These are phyloP conservation scores for Lasioglossum pauxillum DNA, from an alignment of 2,888 invertebrate genomes.

Conservation along the genomic window DNA sequence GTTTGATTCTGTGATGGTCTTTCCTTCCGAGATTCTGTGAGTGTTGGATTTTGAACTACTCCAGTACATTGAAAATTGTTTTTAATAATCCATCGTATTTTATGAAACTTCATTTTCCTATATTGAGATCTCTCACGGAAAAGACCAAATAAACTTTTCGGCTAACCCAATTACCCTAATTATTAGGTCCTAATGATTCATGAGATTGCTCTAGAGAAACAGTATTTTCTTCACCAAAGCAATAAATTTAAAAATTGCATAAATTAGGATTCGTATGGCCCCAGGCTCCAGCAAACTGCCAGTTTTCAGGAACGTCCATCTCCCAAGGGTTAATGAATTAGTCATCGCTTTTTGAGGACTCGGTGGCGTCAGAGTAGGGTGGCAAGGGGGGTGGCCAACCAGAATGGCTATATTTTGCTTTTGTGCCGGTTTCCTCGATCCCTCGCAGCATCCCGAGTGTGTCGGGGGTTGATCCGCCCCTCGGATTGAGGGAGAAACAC, in stretches of 20 bases:
- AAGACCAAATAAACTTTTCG: too few relatives aligned
- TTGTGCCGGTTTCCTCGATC: conserved; percentile 59
- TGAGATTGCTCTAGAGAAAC: too few relatives aligned
- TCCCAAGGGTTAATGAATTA: background rate
- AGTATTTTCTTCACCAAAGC: background rate
- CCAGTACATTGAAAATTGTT: too few relatives aligned
- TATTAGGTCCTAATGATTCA: too few relatives aligned
- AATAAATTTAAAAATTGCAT: background rate
- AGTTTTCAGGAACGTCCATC: background rate
- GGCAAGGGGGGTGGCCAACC: background rate
- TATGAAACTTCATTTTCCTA: too few relatives aligned
- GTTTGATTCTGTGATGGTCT: background rate
- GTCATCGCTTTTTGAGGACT: background rate
- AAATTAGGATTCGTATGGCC: background rate
- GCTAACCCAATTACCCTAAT: too few relatives aligned
- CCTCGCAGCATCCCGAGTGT: conserved; percentile 57
- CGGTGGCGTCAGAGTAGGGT: background rate
- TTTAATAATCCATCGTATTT: too few relatives aligned
- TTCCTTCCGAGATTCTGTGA: background rate
- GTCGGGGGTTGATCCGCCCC: conserved; percentile 31
- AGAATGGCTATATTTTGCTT: conserved; percentile 68
- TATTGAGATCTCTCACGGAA: too few relatives aligned
- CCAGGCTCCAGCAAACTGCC: background rate
- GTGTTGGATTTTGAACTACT: too few relatives aligned
- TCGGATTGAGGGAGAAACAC: conserved; percentile 59